phyloP scores from a whole-genome alignment of 2,113 vertebrate species.

The Vombatus ursinus region DNA sequence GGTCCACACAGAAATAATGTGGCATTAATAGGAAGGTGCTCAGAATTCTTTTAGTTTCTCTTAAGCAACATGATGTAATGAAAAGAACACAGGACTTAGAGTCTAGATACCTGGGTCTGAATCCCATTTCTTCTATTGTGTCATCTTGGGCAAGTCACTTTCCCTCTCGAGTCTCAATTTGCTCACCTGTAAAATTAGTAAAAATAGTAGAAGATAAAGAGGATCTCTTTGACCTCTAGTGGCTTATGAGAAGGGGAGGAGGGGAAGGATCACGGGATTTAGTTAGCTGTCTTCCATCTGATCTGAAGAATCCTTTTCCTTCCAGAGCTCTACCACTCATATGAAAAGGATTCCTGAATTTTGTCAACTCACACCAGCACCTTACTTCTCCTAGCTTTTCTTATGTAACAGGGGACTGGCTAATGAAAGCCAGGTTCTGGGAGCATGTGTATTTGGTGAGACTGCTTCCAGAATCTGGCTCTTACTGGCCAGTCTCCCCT shows the following conservation, averaged over 20 bases:
- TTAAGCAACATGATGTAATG: background rate
- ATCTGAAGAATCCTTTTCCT: no score
- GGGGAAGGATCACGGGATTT: no score
- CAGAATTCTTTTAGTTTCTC: background rate
- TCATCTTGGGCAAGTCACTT: background rate
- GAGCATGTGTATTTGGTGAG: background rate
- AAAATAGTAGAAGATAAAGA: background rate
- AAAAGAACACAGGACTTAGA: background rate
- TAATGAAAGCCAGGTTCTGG: background rate
- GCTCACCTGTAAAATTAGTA: background rate
- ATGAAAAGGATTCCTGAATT: background rate
- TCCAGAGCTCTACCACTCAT: no score
- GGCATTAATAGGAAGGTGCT: background rate
- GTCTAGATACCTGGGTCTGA: background rate
- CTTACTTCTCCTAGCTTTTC: background rate
- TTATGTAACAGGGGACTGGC: background rate
- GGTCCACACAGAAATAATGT: no score
- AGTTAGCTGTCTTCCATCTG: no score
- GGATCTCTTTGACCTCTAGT: background rate
- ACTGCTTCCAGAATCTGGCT: background rate
- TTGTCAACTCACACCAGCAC: background rate
- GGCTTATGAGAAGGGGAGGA: no score
- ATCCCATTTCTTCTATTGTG: background rate
- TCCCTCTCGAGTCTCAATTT: background rate
- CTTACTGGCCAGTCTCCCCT: no score